Percentiles rank a stretch among this genome's conserved stretches.
phyloP scores from a whole-genome alignment of 2,797 vertebrate species.

The Cryptoblepharus egeriae region DNA sequence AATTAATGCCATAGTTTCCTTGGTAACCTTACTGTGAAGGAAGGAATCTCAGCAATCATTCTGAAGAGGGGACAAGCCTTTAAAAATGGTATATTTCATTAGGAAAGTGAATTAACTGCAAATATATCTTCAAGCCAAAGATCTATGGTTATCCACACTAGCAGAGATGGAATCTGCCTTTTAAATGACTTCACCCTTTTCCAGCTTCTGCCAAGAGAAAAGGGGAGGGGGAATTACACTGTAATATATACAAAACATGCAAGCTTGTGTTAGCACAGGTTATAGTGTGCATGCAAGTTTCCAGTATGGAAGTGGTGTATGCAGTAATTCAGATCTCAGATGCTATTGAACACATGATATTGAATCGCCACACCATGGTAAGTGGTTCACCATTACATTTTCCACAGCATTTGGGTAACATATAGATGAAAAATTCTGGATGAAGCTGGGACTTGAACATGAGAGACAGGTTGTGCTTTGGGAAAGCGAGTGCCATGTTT shows the following conservation, averaged over 20 bases:
- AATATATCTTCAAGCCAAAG: not conserved
- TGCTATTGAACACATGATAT: too few relatives aligned
- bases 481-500: not conserved
- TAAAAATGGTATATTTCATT: conserved; percentile 21
- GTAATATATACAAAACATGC: not conserved
- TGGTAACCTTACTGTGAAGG: conserved; percentile 56
- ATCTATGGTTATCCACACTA: not conserved
- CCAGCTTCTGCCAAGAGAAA: not conserved
- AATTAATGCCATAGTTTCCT: conserved; percentile 52
- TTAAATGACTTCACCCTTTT: not conserved
- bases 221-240: not conserved
- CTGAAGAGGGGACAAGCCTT: not conserved
- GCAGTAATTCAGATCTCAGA: not conserved
- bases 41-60: conserved; percentile 29
- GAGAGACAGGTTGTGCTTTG: not conserved
- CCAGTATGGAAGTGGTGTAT: not conserved
- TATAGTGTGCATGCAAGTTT: too few relatives aligned
- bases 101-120: conserved; percentile 11
- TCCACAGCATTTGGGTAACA: not conserved
- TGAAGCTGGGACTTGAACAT: not conserved
- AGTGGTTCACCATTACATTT: not conserved
- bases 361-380: too few relatives aligned
- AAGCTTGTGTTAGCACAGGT: not conserved
- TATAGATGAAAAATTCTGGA: not conserved
- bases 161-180: not conserved